phyloP scores from a whole-genome alignment of 1,140 invertebrate species.

The Plutomurus gul region DNA sequence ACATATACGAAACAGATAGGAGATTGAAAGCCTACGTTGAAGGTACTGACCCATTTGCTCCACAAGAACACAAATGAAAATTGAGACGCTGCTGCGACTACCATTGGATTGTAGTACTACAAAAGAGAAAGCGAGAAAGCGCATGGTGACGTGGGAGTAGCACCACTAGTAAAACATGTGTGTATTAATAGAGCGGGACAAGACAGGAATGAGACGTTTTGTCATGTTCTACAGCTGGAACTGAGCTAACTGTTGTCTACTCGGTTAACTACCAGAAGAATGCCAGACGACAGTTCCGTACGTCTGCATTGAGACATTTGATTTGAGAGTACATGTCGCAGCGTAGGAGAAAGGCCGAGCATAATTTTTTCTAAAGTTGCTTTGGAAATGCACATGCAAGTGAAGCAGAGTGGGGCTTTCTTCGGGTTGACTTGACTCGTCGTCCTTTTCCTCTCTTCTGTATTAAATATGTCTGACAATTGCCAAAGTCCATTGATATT shows the following conservation, averaged over 20 bases:
- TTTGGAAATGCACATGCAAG: not conserved
- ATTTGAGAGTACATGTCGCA: not conserved
- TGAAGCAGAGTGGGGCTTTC: not conserved
- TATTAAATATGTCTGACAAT: no score
- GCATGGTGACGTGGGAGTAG: no score
- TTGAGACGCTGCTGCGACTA: not conserved
- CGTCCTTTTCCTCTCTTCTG: no score
- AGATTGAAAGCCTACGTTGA: no score
- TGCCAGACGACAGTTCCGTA: not conserved
- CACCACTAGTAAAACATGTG: no score
- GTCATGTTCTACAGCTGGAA: not conserved
- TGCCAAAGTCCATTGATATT: not conserved
- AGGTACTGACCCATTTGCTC: no score
- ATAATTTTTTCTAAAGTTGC: constrained; percentile 3
- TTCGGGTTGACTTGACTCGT: not conserved
- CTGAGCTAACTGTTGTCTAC: not conserved
- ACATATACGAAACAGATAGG: no score
- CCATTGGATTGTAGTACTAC: not conserved
- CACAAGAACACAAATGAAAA: no score
- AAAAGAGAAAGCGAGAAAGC: not conserved
- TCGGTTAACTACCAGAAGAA: not conserved
- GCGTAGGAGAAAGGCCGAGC: not conserved
- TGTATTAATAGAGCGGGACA: no score
- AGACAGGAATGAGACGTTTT: no score
- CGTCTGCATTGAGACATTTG: not conserved